Conservation (phyloP, 2,113 vertebrate species). For the Festucalex cinctus region DNA sequence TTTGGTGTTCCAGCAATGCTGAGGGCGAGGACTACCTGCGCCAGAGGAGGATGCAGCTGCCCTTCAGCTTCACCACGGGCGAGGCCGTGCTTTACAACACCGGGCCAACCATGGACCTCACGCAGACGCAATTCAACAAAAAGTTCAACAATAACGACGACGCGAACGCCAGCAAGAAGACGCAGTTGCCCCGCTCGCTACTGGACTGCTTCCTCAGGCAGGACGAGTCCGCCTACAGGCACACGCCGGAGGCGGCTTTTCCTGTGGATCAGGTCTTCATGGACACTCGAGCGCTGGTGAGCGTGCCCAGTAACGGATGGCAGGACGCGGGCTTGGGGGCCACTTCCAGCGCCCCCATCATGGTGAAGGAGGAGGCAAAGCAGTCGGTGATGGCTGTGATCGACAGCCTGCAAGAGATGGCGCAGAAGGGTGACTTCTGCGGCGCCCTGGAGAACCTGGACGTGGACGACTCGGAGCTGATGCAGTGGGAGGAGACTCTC, state of each 20-base stretch:
- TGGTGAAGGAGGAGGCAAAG: slow-evolving; percentile 55
- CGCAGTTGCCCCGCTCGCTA: slow-evolving; percentile 57
- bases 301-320: slow-evolving; percentile 40
- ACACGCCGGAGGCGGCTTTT: slow-evolving; percentile 21
- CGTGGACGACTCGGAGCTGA: slow-evolving; percentile 19
- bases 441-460: slow-evolving; percentile 40
- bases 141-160: not conserved
- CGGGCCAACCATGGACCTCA: slow-evolving; percentile 55
- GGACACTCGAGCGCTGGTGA: slow-evolving; percentile 65
- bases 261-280: slow-evolving; percentile 66
- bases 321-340: rapidly evolving
- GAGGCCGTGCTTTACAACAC: slow-evolving; percentile 75
- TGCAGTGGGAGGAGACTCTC: slow-evolving; percentile 65
- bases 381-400: slow-evolving; percentile 51
- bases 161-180: rapidly evolving
- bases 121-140: slow-evolving; percentile 43
- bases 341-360: rapidly evolving
- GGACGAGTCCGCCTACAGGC: slow-evolving; percentile 58
- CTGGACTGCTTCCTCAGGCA: slow-evolving; percentile 74
- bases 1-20: slow-evolving; percentile 62
- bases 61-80: slow-evolving; percentile 75
- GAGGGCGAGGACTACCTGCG: slow-evolving; percentile 78
- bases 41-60: slow-evolving; percentile 71
- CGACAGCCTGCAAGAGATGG: slow-evolving; percentile 51
- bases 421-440: slow-evolving; percentile 21